Evolutionary conservation across 2,113 vertebrate genomes (phyloP), one percentile per base, ranked within the genome.

Genomic region (Apeltes quadracus): DNA sequence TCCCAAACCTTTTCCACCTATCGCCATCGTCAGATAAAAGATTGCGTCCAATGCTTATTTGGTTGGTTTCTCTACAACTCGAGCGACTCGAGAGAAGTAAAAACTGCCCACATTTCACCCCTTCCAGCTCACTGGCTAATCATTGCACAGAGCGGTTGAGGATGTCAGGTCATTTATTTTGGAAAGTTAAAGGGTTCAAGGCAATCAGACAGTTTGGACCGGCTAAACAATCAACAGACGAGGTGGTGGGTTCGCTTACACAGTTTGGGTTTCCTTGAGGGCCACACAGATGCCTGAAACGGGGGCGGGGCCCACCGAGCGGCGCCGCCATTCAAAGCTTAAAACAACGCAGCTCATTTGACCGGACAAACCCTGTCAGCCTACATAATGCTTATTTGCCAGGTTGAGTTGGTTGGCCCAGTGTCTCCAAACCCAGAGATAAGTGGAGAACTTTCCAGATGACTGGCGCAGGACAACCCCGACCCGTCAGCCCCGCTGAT

Each of bases 381-480:
- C 69, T 62, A 64, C 78, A 88, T 86, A 84, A 88, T 79, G 51
- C 86, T 75, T 72, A 86, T 79, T 83, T 76, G 77, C 76, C 20
- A 34, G 80, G 64, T 70, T 71, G 72, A 88, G 89, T 83, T 69
- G 83, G 76, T 87, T 75, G 88, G 82, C 77, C 76, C 75, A 48
- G 79, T 84, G 87, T 86, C 79, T 87, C 78, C 4, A 64, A 53
- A 68, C 84, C 69, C 61, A 41, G 81, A 88, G 78, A 91, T 89
- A 91, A 91, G 87, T 89, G 87, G 78, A 85, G 85, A 84, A 87
- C 83, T 92, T 93, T 94, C 88, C 90, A 88, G 92, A 86, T 90
- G 91, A 92, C 89, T 92, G 89, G 84, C 56, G 78, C 63, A 48
- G 86, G 89, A 92, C 89, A 92, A 86, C 87, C 84, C 83, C 32